A percentile compares a stretch with the other conserved stretches of the same genome.
phyloP scores from a whole-genome alignment of 2,113 vertebrate genomes.

The Pangasianodon gigas region DNA sequence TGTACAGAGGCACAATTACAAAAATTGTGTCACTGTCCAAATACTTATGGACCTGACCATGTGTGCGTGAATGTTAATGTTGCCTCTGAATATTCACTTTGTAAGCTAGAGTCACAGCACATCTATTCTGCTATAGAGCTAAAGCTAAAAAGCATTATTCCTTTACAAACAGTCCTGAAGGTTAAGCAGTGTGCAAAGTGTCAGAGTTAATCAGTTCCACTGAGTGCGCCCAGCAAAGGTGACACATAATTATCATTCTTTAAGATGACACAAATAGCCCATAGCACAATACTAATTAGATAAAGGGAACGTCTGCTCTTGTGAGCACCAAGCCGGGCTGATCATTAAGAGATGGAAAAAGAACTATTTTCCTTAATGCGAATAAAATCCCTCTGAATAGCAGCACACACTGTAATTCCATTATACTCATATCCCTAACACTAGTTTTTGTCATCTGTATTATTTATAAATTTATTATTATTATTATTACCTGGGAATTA shows the following conservation, averaged over 20 bases:
- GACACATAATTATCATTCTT: conserved; percentile 63
- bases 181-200: conserved; percentile 60
- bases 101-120: background rate
- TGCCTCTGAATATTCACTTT: background rate
- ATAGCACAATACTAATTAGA: conserved; percentile 60
- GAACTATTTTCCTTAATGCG: conserved; percentile 21
- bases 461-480: background rate
- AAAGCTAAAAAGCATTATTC: conserved; percentile 27
- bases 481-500: conserved; percentile 8
- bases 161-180: conserved; percentile 51
- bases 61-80: background rate
- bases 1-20: too few species aligned
- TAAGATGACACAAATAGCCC: conserved; percentile 57
- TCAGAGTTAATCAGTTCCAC: conserved; percentile 63
- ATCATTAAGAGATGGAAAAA: conserved; percentile 23
- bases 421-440: background rate
- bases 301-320: conserved; percentile 53
- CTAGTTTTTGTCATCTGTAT: background rate
- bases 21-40: too few species aligned
- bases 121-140: background rate
- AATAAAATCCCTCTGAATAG: background rate
- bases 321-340: conserved; percentile 27
- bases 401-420: conserved; percentile 11
- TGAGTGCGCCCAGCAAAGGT: conserved; percentile 53
- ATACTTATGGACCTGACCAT: too few species aligned